A percentile compares a stretch with the other conserved stretches of the same genome.
Evolutionary conservation across 2,113 vertebrate species (phyloP).

Genomic region (Embiotoca jacksoni): DNA sequence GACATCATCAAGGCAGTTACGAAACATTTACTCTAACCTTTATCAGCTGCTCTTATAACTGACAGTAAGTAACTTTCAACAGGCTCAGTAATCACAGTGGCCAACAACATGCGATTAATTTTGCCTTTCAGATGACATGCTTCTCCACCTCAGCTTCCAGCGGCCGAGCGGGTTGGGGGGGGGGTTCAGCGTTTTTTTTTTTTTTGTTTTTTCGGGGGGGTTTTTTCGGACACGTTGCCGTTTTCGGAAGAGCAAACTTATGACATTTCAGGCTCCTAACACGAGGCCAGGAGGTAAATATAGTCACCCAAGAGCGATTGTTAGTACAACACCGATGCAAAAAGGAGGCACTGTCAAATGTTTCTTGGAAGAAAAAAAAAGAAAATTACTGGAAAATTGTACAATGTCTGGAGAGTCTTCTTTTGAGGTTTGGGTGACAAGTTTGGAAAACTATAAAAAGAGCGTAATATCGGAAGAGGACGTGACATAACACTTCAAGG

Average conservation of each 20-base stretch:
- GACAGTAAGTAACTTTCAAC: conserved; percentile 26
- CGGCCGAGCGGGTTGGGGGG: background rate
- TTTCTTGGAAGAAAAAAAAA: background rate
- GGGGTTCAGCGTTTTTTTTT: conserved; percentile 18
- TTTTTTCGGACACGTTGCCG: background rate
- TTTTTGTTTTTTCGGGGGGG: background rate
- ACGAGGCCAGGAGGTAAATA: conserved; percentile 42
- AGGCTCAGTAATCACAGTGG: conserved; percentile 13
- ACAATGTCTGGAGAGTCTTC: background rate
- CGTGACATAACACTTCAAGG: background rate
- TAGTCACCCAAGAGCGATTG: conserved; percentile 31
- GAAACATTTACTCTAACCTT: conserved; percentile 52
- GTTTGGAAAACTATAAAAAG: conserved; percentile 16
- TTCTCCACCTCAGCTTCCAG: conserved; percentile 13
- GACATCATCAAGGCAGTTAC: conserved; percentile 59
- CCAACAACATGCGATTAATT: conserved; percentile 7
- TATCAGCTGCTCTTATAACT: conserved; percentile 39
- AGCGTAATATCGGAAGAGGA: background rate
- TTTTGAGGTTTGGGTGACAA: conserved; percentile 26
- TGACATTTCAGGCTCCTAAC: conserved; percentile 47
- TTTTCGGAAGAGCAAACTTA: conserved; percentile 22
- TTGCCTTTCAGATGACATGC: conserved; percentile 14
- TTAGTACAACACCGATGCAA: conserved; percentile 14
- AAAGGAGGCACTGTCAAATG: conserved; percentile 11
- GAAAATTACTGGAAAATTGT: conserved; percentile 2